Evolutionary conservation across 2,888 invertebrate species (phyloP).

Genomic region (Caenorhabditis macrosperma): DNA sequence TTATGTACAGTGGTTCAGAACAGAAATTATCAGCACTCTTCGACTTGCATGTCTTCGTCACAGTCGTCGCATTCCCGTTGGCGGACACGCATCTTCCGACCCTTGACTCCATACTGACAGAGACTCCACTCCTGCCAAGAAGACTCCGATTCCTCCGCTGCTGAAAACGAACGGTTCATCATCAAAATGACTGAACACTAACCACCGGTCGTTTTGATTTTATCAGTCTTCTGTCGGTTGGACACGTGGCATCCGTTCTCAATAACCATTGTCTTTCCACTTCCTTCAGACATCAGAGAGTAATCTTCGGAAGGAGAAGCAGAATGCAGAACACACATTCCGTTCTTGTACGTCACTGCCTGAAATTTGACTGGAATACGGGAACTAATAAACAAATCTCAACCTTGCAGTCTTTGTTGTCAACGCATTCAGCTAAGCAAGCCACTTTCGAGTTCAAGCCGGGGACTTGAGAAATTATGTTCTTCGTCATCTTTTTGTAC

Average conservation of each 20-base stretch:
- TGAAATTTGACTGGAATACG: not conserved
- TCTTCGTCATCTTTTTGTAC: constrained; percentile 62
- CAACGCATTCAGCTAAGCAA: constrained; percentile 67
- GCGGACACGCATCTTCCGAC: constrained; percentile 64
- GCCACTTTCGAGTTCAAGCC: constrained; percentile 65
- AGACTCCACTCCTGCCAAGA: constrained; percentile 66
- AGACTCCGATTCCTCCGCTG: constrained; percentile 23
- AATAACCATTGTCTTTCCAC: constrained; percentile 67
- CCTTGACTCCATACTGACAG: constrained; percentile 65
- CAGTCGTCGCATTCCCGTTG: constrained; percentile 70
- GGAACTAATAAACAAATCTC: not conserved
- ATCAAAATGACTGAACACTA: not conserved
- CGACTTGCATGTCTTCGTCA: constrained; percentile 66
- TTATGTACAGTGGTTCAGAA: constrained; percentile 13
- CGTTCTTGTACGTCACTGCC: constrained; percentile 68
- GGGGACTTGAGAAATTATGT: constrained; percentile 56
- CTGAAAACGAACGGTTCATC: constrained; percentile 13
- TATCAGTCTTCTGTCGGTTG: not conserved
- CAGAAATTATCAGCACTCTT: constrained; percentile 54
- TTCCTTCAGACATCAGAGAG: constrained; percentile 59
- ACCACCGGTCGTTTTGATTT: not conserved
- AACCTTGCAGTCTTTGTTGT: constrained; percentile 66
- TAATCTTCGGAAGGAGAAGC: constrained; percentile 55
- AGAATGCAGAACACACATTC: constrained; percentile 68
- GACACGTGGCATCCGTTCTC: constrained; percentile 68